phyloP scores from a whole-genome alignment of 2,113 vertebrate species.

The Clarias macrocephalus region DNA sequence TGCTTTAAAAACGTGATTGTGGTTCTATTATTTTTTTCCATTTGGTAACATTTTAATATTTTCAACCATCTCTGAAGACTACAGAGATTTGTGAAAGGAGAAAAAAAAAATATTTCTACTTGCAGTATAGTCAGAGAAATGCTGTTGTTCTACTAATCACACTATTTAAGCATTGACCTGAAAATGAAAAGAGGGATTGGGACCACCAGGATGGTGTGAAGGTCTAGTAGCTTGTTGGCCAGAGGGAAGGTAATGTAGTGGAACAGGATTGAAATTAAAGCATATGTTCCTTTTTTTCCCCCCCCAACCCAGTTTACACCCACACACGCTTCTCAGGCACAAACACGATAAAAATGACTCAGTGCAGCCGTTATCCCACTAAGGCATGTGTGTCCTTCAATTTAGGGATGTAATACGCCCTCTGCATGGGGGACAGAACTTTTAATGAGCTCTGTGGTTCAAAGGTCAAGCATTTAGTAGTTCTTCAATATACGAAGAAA shows the following conservation, averaged over 20 bases:
- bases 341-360: conserved; percentile 4
- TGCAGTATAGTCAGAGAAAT: background rate
- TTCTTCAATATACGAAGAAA: conserved; percentile 49
- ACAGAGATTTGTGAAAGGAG: background rate
- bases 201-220: background rate
- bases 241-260: background rate
- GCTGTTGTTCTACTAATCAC: background rate
- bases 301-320: background rate
- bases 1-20: background rate
- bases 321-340: background rate
- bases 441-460: conserved; percentile 40
- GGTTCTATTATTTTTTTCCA: background rate
- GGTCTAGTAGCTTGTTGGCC: background rate
- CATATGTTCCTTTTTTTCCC: background rate
- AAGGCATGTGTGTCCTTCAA: conserved; percentile 6
- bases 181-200: background rate
- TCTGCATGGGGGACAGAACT: background rate
- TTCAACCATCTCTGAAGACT: background rate
- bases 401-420: conserved; percentile 24
- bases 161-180: background rate
- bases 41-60: background rate
- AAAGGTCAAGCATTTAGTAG: conserved; percentile 38
- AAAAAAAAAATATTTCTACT: too few species aligned
- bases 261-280: background rate
- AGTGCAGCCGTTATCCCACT: background rate